A percentile compares a stretch with the other conserved stretches of the same genome.
These are phyloP conservation scores for Drosophila parvula DNA, from an alignment of 1,140 invertebrate species.

Conservation along the genomic window DNA sequence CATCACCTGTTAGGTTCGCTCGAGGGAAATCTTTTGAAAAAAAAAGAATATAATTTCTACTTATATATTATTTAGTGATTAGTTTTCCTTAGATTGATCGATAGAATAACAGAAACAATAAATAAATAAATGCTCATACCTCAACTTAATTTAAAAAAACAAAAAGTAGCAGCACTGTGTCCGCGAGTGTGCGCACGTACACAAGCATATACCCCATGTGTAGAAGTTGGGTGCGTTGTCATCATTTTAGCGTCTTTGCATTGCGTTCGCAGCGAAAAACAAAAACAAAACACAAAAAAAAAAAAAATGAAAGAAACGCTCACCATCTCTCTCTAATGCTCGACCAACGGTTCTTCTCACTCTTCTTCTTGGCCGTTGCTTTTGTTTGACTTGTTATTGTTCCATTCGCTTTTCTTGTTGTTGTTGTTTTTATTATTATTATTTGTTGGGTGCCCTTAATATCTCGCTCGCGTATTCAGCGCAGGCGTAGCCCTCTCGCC, in stretches of 20 bases:
- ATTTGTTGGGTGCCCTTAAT: conserved; percentile 47
- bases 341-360: conserved; percentile 38
- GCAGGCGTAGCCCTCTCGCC: conserved; percentile 46
- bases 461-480: conserved; percentile 39
- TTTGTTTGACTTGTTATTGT: conserved; percentile 32
- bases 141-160: too few species aligned
- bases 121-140: too few species aligned
- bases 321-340: conserved; percentile 36
- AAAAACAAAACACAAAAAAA: conserved; percentile 16
- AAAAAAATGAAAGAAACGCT: conserved; percentile 7
- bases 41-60: not conserved
- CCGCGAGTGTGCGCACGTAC: conserved; percentile 8
- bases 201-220: conserved; percentile 12
- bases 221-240: conserved; percentile 44
- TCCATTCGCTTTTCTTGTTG: conserved; percentile 6
- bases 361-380: conserved; percentile 19
- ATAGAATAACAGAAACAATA: too few species aligned
- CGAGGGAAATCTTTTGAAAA: not conserved
- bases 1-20: not conserved
- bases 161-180: not conserved
- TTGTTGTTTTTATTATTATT: conserved; percentile 13
- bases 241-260: conserved; percentile 41
- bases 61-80: too few species aligned
- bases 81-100: too few species aligned
- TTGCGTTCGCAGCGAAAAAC: conserved; percentile 41